These are phyloP conservation scores for Phycodurus eques DNA, from an alignment of 2,113 vertebrate species.

Conservation along the genomic window DNA sequence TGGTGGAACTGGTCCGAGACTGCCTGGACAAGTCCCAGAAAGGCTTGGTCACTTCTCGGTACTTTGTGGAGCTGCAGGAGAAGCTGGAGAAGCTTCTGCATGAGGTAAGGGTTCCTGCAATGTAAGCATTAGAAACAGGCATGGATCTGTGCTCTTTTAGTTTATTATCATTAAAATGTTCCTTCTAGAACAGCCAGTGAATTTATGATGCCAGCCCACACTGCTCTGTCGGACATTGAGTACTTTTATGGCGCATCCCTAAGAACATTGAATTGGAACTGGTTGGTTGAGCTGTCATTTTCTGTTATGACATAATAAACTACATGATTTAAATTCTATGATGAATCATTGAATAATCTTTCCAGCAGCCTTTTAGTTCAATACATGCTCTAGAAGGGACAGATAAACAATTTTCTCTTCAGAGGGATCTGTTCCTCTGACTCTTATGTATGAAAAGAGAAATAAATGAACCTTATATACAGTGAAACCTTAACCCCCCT, in stretches of 20 bases:
- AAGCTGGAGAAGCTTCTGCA: constrained; percentile 91
- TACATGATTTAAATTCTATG: not conserved
- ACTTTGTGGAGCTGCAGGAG: constrained; percentile 95
- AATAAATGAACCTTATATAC: not conserved
- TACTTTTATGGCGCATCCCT: constrained; percentile 4
- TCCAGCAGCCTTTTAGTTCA: not conserved
- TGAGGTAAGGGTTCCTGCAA: constrained; percentile 69
- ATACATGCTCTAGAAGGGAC: not conserved
- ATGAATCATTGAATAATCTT: not conserved
- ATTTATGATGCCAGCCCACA: constrained; percentile 8
- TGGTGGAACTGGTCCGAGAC: constrained; percentile 89
- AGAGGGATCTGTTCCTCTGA: not conserved
- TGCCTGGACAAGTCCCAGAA: constrained; percentile 89
- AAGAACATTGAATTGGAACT: constrained; percentile 26
- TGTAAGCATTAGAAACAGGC: not conserved
- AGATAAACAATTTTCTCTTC: not conserved
- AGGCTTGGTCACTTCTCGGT: constrained; percentile 87
- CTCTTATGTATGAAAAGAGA: not conserved
- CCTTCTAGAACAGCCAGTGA: not conserved
- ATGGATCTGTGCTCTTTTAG: not conserved
- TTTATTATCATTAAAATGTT: not conserved
- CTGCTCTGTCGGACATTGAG: constrained; percentile 24
- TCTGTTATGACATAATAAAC: not conserved
- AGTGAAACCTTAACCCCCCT: no score
- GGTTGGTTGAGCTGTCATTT: constrained; percentile 13